Evolutionary conservation across 2,113 vertebrate genomes (phyloP).

Genomic region (Pithys albifrons): DNA sequence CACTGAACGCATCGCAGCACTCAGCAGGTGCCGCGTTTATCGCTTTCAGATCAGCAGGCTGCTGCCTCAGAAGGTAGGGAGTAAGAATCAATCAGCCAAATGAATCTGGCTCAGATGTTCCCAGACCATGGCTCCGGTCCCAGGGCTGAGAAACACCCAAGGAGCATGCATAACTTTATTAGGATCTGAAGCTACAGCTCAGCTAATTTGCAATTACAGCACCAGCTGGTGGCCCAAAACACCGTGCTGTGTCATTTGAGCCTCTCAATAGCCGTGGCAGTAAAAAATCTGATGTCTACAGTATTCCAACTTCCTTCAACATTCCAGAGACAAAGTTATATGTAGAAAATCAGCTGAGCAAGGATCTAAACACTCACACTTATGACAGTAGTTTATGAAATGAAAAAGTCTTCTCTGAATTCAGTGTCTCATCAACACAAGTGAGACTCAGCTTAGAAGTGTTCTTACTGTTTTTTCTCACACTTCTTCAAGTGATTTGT

Average conservation of each 20-base stretch:
- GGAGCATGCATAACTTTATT: slow-evolving; percentile 12
- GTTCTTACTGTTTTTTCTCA: background rate
- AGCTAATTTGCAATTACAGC: slow-evolving; percentile 29
- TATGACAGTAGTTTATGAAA: background rate
- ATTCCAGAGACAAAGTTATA: background rate
- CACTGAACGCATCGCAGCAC: background rate
- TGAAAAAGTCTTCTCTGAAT: background rate
- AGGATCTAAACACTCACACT: background rate
- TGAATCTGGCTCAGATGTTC: background rate
- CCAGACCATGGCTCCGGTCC: background rate
- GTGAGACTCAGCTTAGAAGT: background rate
- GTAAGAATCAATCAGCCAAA: slow-evolving; percentile 26
- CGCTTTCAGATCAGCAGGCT: background rate
- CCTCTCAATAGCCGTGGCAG: background rate
- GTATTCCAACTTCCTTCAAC: background rate
- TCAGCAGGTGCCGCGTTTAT: background rate
- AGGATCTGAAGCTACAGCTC: background rate
- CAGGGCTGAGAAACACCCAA: background rate
- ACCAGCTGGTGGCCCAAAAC: slow-evolving; percentile 4
- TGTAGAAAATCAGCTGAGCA: background rate
- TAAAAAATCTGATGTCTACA: background rate
- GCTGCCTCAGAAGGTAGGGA: background rate
- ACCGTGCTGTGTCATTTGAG: background rate
- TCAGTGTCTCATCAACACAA: background rate
- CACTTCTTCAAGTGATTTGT: background rate